phyloP scores from a whole-genome alignment of 2,888 invertebrate species.

The Sclerodermus sp. region DNA sequence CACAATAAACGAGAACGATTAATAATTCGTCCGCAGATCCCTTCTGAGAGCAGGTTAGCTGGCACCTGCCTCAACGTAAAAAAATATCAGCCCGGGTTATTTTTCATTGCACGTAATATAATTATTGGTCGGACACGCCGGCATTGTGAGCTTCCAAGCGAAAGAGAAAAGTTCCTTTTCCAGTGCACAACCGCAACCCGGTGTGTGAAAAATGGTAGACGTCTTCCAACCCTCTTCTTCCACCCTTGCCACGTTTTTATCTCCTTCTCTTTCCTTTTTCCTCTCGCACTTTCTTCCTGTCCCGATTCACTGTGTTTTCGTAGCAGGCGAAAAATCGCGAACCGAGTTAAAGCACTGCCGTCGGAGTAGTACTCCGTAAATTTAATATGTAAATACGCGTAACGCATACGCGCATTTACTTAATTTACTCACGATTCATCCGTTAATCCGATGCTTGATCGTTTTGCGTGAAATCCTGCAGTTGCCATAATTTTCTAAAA shows the following conservation, averaged over 20 bases:
- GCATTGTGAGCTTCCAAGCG: slow-evolving; percentile 19
- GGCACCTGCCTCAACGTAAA: slow-evolving; percentile 17
- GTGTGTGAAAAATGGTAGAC: slow-evolving; percentile 30
- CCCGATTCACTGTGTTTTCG: neutral
- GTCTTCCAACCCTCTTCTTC: slow-evolving; percentile 4
- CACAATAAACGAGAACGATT: slow-evolving; percentile 16
- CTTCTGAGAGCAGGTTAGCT: slow-evolving; percentile 1
- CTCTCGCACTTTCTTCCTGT: neutral
- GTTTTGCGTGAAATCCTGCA: no score
- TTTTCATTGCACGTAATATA: slow-evolving; percentile 35
- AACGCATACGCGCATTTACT: no score
- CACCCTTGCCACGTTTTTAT: neutral
- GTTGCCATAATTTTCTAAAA: no score
- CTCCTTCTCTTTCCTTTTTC: neutral
- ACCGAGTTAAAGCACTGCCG: no score
- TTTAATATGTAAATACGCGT: no score
- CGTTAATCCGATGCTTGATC: no score
- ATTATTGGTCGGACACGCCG: slow-evolving; percentile 32
- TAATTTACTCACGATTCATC: no score
- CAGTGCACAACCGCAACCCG: slow-evolving; percentile 12
- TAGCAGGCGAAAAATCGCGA: neutral
- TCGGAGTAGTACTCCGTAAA: no score
- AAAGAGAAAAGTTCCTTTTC: slow-evolving; percentile 29
- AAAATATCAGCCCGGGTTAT: slow-evolving; percentile 36
- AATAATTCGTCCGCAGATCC: slow-evolving; percentile 12